These are phyloP conservation scores for Amniataba percoides DNA, from an alignment of 2,797 vertebrate species.

Conservation along the genomic window DNA sequence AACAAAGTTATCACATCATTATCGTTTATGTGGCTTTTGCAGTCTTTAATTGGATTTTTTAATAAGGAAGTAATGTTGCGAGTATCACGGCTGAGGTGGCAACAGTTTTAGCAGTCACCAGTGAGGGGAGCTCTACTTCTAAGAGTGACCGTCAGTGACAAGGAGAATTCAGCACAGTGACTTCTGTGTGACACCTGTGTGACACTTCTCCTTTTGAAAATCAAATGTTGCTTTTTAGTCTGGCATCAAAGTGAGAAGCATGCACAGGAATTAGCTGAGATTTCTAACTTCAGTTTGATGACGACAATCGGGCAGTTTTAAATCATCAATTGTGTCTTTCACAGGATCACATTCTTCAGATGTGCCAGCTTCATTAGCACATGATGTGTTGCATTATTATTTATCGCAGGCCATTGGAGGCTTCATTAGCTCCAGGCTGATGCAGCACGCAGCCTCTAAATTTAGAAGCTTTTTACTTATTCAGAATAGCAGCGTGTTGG, in stretches of 20 bases:
- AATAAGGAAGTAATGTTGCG: background rate
- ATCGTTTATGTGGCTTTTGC: background rate
- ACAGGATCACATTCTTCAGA: constrained; percentile 62
- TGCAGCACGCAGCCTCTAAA: constrained; percentile 66
- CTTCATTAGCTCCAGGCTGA: constrained; percentile 76
- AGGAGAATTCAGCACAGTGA: background rate
- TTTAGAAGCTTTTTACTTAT: constrained; percentile 77
- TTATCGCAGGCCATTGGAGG: constrained; percentile 77
- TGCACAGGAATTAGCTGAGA: constrained; percentile 4
- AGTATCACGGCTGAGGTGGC: too few species aligned
- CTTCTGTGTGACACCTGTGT: background rate
- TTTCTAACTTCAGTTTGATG: constrained; percentile 46
- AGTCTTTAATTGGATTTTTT: background rate
- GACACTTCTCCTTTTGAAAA: background rate
- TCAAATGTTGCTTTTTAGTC: constrained; percentile 3
- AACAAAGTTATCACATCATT: constrained; percentile 1
- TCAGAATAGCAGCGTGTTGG: constrained; percentile 61
- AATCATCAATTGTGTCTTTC: constrained; percentile 66
- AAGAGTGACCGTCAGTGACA: too few species aligned
- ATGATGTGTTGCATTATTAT: constrained; percentile 80
- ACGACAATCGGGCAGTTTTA: constrained; percentile 57
- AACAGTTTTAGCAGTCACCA: too few species aligned
- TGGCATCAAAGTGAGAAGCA: background rate
- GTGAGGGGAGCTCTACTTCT: too few species aligned
- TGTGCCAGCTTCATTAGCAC: constrained; percentile 78